Evolutionary conservation across 64 coral and sea anemone genomes (phyloP), one percentile per base, ranked within the genome.

Genomic region (Pocillopora verrucosa): DNA sequence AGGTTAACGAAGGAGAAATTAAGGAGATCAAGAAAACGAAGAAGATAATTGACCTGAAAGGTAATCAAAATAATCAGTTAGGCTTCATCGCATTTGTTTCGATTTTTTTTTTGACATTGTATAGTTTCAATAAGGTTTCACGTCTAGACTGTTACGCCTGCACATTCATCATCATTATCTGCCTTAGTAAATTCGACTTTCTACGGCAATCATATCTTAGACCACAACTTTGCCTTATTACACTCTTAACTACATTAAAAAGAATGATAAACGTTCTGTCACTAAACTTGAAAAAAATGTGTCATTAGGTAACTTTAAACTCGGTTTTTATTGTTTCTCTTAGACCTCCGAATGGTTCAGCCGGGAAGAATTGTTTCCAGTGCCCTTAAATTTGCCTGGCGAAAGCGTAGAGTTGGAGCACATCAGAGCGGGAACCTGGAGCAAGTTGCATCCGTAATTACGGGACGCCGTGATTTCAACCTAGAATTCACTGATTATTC

Each of bases 371-470:
- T 82, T 0, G 89, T 90, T 17, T 58, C 59, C 64, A 80, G 63
- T 56, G 78, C 89, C 57, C 45, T 59, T 26, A 81, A 37, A 62
- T 68, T 56, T 56, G 58, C 59, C 22, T 37, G 77, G 26, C 61
- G 63, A 13, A 90, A 82, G 69, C 56, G 61, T 30, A 82, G 80
- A 65, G 57, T 59, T 59, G 64, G 64, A 78, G 61, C 59, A 14
- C 34, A 83, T 17, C 78, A 65, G 12, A 59, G 45, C 63, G 60
- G 72, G 51, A 74, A 90, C 73, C 89, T 90, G 36, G 59, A 25
- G 26, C n/a, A 82, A 20, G 58, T 90, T n/a, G 89, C 80, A 10
- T 82, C 89, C 14, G 73, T 90, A 13, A 82, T 90, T 14, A 80
- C 60, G 59, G 45, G 38, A 2, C 61, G 56, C 13, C 77, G 78